Percentiles rank a stretch among this genome's conserved stretches.
phyloP scores from a whole-genome alignment of 1,140 invertebrate genomes.

The Zaprionus tsacasi region DNA sequence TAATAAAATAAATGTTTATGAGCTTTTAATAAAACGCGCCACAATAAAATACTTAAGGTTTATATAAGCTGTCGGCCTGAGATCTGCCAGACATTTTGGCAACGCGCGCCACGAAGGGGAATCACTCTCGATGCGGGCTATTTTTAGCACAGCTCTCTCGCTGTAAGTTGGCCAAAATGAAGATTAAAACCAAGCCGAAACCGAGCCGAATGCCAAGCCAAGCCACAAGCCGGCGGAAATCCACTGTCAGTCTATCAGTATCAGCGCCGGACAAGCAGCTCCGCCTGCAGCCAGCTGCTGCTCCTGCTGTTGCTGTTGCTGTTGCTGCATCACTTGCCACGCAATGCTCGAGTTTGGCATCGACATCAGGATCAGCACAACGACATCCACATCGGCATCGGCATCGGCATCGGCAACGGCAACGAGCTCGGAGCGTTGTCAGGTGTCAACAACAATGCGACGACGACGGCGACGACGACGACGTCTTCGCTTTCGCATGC shows the following conservation, averaged over 20 bases:
- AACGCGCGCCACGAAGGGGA: conserved; percentile 36
- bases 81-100: conserved; percentile 72
- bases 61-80: conserved; percentile 65
- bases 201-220: conserved; percentile 7
- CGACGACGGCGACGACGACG: conserved; percentile 13
- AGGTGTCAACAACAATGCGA: conserved; percentile 64
- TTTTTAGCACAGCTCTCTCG: conserved; percentile 37
- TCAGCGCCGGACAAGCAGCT: conserved; percentile 49
- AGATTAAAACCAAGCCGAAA: conserved; percentile 17
- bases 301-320: conserved; percentile 17
- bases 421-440: conserved; percentile 55
- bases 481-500: conserved; percentile 51
- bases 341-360: conserved; percentile 46
- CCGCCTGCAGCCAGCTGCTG: conserved; percentile 18
- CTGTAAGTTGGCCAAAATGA: conserved; percentile 44
- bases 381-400: too few species aligned
- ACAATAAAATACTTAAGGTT: conserved; percentile 80
- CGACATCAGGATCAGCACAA: not conserved
- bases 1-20: conserved; percentile 83
- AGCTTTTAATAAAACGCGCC: conserved; percentile 80
- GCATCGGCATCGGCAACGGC: not conserved
- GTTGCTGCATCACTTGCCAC: conserved; percentile 69
- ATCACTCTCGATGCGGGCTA: conserved; percentile 22
- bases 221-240: conserved; percentile 63
- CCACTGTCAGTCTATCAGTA: conserved; percentile 76